Conservation (phyloP, 64 coral and sea anemone genomes). For the Montipora sp. region DNA sequence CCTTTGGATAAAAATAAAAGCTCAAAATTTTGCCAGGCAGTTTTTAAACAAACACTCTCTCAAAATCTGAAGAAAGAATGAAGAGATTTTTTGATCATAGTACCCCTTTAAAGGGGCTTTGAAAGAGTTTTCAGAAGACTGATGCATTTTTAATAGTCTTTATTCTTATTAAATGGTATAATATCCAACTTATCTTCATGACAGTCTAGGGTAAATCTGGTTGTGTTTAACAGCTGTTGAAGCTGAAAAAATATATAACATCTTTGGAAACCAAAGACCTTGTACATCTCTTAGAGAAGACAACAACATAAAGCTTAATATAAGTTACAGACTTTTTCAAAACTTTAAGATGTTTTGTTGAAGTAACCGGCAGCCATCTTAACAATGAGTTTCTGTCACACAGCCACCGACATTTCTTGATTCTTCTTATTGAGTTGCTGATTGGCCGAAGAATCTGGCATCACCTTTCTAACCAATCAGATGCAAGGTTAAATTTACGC, state of each 20-base stretch:
- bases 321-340: slow-evolving; percentile 2
- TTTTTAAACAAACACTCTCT: too few relatives aligned
- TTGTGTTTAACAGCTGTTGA: not conserved
- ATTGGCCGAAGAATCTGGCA: not conserved
- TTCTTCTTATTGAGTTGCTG: not conserved
- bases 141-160: not conserved
- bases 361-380: not conserved
- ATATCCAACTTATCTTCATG: not conserved
- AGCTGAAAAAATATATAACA: not conserved
- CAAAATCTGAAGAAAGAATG: too few relatives aligned
- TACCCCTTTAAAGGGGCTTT: not conserved
- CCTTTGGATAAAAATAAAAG: too few relatives aligned
- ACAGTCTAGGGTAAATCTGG: not conserved
- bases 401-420: not conserved
- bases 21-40: too few relatives aligned
- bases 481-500: too few relatives aligned
- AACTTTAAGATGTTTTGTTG: not conserved
- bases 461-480: too few relatives aligned
- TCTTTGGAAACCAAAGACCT: slow-evolving; percentile 43
- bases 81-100: too few relatives aligned
- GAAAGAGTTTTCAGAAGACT: not conserved
- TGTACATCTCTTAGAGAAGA: not conserved
- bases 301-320: slow-evolving; percentile 9
- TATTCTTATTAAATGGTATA: not conserved
- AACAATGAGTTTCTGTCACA: not conserved